A percentile compares a stretch with the other conserved stretches of the same genome.
Conservation (phyloP, 2,888 invertebrate species). For the Nomada lathburiana region DNA sequence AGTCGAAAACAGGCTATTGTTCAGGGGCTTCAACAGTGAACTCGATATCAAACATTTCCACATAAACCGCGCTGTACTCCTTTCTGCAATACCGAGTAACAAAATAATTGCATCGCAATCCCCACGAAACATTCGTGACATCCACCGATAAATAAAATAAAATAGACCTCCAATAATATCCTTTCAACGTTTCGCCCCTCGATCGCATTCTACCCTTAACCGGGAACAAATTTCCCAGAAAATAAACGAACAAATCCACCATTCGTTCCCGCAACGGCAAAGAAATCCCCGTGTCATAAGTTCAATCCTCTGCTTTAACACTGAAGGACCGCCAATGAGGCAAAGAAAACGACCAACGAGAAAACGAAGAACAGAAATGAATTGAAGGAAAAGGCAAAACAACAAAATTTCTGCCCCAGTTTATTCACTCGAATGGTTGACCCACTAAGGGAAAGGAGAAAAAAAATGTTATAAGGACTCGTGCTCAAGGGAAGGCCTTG, state of each 20-base stretch:
- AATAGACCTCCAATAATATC: too few relatives aligned
- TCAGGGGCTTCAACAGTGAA: too few relatives aligned
- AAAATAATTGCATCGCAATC: too few relatives aligned
- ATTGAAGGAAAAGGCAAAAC: neutral
- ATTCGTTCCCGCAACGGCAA: neutral
- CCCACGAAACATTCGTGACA: too few relatives aligned
- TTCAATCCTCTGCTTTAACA: neutral
- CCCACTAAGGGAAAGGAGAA: neutral
- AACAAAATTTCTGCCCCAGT: neutral
- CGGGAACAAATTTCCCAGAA: neutral
- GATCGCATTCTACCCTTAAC: too few relatives aligned
- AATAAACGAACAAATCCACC: neutral
- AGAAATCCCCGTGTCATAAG: neutral
- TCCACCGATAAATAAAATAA: too few relatives aligned
- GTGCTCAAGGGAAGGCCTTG: neutral
- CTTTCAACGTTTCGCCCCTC: too few relatives aligned
- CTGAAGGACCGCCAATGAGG: neutral
- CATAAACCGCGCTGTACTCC: too few relatives aligned
- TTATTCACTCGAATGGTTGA: neutral
- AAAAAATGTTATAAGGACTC: conserved; percentile 1
- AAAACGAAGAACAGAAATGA: neutral
- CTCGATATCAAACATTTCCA: too few relatives aligned
- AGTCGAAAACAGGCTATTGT: too few relatives aligned
- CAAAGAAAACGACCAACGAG: neutral
- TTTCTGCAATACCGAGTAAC: too few relatives aligned